Evolutionary conservation across 2,113 vertebrate species (phyloP).

Genomic region (Hippocampus barbouri): DNA sequence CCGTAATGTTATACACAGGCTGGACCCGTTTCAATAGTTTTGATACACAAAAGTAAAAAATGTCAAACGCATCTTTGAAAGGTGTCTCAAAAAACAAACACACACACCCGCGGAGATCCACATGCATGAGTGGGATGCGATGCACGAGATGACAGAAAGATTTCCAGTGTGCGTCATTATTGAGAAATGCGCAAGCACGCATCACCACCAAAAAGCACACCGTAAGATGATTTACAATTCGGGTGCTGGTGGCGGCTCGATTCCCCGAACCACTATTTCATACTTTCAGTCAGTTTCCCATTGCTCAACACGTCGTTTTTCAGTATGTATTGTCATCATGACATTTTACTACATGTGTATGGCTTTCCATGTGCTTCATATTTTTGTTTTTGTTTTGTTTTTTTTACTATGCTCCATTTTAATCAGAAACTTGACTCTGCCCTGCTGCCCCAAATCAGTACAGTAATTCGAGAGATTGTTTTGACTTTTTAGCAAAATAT

Average conservation of each 20-base stretch:
- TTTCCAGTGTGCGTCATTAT: background rate
- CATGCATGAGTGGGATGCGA: background rate
- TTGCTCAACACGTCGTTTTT: background rate
- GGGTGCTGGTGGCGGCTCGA: background rate
- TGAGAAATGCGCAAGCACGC: background rate
- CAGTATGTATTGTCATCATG: background rate
- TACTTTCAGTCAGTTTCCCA: background rate
- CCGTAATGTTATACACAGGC: too few species aligned
- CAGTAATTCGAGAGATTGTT: slow-evolving; percentile 24
- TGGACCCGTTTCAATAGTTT: too few species aligned
- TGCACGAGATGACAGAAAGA: background rate
- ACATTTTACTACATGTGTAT: background rate
- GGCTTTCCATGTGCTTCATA: background rate
- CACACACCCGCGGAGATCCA: background rate
- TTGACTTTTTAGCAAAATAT: slow-evolving; percentile 26
- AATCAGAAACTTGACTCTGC: background rate
- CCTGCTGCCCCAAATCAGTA: background rate
- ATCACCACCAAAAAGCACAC: background rate
- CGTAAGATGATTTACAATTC: background rate
- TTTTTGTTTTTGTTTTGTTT: background rate
- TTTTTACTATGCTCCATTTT: background rate
- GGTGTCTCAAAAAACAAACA: background rate
- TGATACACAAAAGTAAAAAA: too few species aligned
- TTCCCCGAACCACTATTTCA: background rate
- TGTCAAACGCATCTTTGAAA: too few species aligned